phyloP scores from a whole-genome alignment of 2,888 invertebrate species.

The Leptopilina syphax region DNA sequence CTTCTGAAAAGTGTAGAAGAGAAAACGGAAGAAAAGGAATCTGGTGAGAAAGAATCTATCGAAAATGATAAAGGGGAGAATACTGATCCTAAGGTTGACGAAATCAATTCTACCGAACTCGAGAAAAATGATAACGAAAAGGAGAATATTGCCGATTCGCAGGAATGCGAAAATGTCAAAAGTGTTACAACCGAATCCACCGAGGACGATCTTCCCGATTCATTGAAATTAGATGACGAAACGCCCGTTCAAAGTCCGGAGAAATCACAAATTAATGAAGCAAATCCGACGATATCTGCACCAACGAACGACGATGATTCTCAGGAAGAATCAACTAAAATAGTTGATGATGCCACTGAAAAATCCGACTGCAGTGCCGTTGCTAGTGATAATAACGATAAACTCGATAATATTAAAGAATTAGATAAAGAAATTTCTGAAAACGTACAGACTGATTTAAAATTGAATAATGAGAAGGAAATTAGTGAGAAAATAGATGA shows the following conservation, averaged over 20 bases:
- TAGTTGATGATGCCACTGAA: slow-evolving; percentile 15
- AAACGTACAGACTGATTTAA: slow-evolving; percentile 38
- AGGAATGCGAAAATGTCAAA: neutral
- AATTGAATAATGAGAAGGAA: slow-evolving; percentile 36
- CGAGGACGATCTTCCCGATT: neutral
- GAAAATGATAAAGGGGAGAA: neutral
- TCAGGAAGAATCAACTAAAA: slow-evolving; percentile 34
- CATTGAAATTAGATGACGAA: neutral
- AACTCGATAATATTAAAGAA: slow-evolving; percentile 40
- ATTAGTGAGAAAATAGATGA: slow-evolving; percentile 17
- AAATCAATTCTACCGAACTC: neutral
- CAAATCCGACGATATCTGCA: neutral
- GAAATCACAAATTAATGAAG: slow-evolving; percentile 15
- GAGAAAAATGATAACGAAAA: slow-evolving; percentile 12
- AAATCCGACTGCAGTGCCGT: neutral
- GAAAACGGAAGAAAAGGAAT: neutral
- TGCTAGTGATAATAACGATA: slow-evolving; percentile 26
- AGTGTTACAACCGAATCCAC: neutral
- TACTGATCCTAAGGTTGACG: neutral
- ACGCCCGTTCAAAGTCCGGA: neutral
- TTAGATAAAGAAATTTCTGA: slow-evolving; percentile 45
- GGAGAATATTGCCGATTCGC: neutral
- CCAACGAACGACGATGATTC: slow-evolving; percentile 10
- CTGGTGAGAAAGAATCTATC: neutral
- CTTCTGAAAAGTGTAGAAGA: neutral